These are phyloP conservation scores for Eudasyphora cyanicolor DNA, from an alignment of 2,888 invertebrate genomes.

Conservation along the genomic window DNA sequence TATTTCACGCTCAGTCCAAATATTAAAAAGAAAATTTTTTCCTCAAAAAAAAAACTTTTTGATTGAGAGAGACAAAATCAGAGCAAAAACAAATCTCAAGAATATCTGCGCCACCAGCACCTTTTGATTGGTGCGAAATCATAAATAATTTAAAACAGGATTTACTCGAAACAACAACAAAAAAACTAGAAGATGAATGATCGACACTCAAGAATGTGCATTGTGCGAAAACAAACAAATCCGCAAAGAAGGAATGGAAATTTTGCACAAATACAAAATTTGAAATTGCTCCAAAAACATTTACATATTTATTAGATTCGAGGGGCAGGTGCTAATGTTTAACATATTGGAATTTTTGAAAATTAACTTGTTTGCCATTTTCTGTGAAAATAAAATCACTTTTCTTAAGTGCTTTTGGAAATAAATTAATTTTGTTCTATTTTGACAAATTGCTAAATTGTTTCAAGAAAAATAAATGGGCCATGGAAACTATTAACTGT, in stretches of 20 bases:
- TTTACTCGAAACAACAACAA: not conserved
- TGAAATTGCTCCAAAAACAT: not conserved
- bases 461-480: not conserved
- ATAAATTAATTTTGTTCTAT: conserved; percentile 18
- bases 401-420: conserved; percentile 1
- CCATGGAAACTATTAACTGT: no score
- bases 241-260: not conserved
- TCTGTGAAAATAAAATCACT: not conserved
- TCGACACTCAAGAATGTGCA: conserved; percentile 1
- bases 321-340: not conserved
- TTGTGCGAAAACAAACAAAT: not conserved
- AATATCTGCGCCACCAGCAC: not conserved
- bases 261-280: not conserved
- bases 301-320: not conserved
- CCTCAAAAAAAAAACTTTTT: conserved; percentile 3
- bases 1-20: conserved; percentile 7
- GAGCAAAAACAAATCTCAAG: not conserved
- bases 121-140: conserved; percentile 5
- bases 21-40: conserved; percentile 16
- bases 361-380: not conserved
- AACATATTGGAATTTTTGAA: not conserved
- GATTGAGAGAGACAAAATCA: not conserved
- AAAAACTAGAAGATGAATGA: not conserved
- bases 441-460: conserved; percentile 1
- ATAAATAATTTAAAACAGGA: conserved; percentile 26